Evolutionary conservation across 1,140 invertebrate species (phyloP), one percentile per base, ranked within the genome.

Genomic region (Drosophila repletoides): DNA sequence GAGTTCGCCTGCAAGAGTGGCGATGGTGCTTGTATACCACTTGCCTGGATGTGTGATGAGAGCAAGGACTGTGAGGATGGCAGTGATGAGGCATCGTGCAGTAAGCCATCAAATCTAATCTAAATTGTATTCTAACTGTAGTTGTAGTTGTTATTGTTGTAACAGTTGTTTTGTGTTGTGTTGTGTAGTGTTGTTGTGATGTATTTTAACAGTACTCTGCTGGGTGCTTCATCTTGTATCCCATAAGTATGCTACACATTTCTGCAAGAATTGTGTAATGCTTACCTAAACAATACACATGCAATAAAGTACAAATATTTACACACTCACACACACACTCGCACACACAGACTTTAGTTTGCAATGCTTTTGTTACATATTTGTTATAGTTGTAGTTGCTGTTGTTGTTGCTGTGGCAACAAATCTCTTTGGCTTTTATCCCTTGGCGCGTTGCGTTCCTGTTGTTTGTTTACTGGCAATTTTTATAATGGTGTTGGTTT

Each of bases 21-120:
- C 68, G 93, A 92, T 51, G 95, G 95, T 43, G 95, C 96, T 91
- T 98, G 97, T 90, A 95, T 98, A 63, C 95, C 96, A 34, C 92
- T 96, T 67, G 94, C 95, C 21, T 98, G 96, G 96, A 95, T 97
- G 92, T 98, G 97, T 90, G 97, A 98, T 91, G 94, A 94, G 88
- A 95, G 94, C 89, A 90, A 92, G 21, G 97, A 98, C 92, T 98
- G 97, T 91, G 93, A 93, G 31, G 96, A 97, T 91, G 95, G 94
- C 69, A 96, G 95, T 69, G 97, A 98, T 91, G 96, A 97, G 88
- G 93, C 94, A 91, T 93, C 93, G 91, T 96, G 96, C 93, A 97
- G 96, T 97, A 96, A 96, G 95, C 55, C 36, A 63, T 17, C 34
- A 45, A 40, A 59, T 31, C 19, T 26, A 70, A 61, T 65, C 38